These are phyloP conservation scores for Todiramphus chloris DNA, from an alignment of 2,113 vertebrate species.

Conservation along the genomic window DNA sequence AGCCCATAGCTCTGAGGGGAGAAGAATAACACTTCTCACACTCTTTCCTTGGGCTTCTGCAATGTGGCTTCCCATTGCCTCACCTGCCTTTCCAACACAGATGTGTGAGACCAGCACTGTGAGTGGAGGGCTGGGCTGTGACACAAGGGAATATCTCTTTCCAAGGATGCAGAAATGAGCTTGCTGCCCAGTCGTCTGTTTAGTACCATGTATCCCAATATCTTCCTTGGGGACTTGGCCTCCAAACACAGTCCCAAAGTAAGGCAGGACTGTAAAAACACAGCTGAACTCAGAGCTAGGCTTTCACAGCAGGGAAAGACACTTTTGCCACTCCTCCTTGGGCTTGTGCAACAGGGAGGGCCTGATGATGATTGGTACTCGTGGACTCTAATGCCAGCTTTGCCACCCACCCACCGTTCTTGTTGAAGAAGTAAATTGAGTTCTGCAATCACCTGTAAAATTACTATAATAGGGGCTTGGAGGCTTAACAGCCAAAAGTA, in stretches of 20 bases:
- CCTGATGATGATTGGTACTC: not conserved
- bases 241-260: not conserved
- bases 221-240: not conserved
- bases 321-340: not conserved
- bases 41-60: not conserved
- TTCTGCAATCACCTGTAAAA: constrained; percentile 57
- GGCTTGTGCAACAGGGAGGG: not conserved
- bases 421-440: constrained; percentile 49
- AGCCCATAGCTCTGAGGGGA: not conserved
- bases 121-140: not conserved
- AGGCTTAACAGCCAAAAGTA: constrained; percentile 5
- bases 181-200: not conserved
- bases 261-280: not conserved
- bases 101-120: not conserved
- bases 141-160: not conserved
- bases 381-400: not conserved
- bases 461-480: not conserved
- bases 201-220: not conserved
- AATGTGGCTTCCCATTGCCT: not conserved
- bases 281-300: not conserved
- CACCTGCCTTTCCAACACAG: not conserved
- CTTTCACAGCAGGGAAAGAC: not conserved
- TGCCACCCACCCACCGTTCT: constrained; percentile 20
- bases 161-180: not conserved
- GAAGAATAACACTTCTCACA: not conserved